Evolutionary conservation across 2,113 vertebrate genomes (phyloP).

Genomic region (Corythoichthys haematopterus): DNA sequence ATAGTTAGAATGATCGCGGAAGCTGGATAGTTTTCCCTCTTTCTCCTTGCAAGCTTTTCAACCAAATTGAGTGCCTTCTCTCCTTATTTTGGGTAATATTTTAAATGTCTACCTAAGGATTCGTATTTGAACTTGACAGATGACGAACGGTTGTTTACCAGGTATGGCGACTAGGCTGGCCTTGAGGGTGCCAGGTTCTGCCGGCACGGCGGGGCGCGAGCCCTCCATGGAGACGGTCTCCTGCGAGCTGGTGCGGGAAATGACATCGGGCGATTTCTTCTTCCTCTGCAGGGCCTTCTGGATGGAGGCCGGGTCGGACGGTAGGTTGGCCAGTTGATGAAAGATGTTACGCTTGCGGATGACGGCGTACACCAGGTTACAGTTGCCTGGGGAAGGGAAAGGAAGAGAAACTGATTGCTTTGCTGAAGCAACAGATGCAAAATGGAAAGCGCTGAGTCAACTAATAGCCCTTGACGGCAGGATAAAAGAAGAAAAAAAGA

Average conservation of each 20-base stretch:
- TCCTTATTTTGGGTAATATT: too few relatives aligned
- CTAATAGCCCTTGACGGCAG: too few relatives aligned
- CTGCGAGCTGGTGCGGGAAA: constrained; percentile 90
- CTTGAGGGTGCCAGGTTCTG: constrained; percentile 92
- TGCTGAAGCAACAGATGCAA: background rate
- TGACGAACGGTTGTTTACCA: constrained; percentile 64
- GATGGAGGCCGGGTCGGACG: constrained; percentile 81
- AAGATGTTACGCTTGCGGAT: constrained; percentile 95
- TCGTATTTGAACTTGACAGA: too few relatives aligned
- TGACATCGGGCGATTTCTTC: constrained; percentile 78
- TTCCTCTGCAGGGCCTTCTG: constrained; percentile 91
- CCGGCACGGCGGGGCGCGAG: constrained; percentile 86
- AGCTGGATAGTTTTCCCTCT: too few relatives aligned
- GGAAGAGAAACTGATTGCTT: background rate
- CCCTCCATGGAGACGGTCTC: constrained; percentile 95
- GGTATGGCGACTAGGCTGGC: constrained; percentile 90
- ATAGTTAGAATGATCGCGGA: too few relatives aligned
- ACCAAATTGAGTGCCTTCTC: too few relatives aligned
- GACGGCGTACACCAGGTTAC: constrained; percentile 93
- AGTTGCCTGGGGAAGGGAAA: constrained; percentile 75
- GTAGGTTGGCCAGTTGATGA: constrained; percentile 93
- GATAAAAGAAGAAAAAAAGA: too few relatives aligned
- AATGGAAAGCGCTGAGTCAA: background rate
- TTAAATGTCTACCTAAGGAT: too few relatives aligned
- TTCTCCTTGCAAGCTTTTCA: too few relatives aligned